Base-by-base conservation (phyloP, 2,113 vertebrate species). In the Aleadryas rufinucha region DNA sequence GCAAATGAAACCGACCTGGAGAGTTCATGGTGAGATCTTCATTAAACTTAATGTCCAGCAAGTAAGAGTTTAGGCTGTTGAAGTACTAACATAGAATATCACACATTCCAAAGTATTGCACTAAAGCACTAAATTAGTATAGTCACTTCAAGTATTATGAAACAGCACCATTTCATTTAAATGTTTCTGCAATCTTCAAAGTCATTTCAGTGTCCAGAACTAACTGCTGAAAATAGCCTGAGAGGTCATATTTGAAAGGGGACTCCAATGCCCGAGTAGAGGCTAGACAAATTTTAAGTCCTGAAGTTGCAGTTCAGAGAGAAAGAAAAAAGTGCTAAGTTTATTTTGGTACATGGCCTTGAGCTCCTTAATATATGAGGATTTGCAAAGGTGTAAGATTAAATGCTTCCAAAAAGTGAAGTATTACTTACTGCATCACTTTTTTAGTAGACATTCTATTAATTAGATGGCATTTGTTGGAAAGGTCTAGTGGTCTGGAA, bases 1-100 rank as follows among this genome's bases (percentile, higher is more conserved):
- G 96, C 99, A 99, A 94, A 98, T 99, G 97, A 99, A 98, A 96
- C 98, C 99, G 53, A 96, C 98, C 85, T 99, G 99, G 98, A 98
- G 98, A 98, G 97, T 98, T 97, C 99, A 99, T 83, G 99, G 99
- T 99, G 98, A 97, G 97, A 90, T 86, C 71, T 94, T 96, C 64
- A 56, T 97, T 97, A 95, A 92, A 89, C 94, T 71, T 95, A 87
- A 95, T 88, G 50, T 95, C 60, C 90, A 84, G 69, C 87, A 95
- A 95, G 54, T 95, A 79, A 72, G 83, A 64, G 75, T 89, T 92
- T 84, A 82, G 95, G 74, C 75, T 92, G 59, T 84, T 91, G 45
- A 94, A 88, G 56, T 95, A 95, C 93, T 97, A 92, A 95, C 86
- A 42, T 59, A 57, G 2, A 61, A 37, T 80, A 63, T 78, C 60